phyloP scores from a whole-genome alignment of 2,888 invertebrate species.

The Muschampia plurimacula region DNA sequence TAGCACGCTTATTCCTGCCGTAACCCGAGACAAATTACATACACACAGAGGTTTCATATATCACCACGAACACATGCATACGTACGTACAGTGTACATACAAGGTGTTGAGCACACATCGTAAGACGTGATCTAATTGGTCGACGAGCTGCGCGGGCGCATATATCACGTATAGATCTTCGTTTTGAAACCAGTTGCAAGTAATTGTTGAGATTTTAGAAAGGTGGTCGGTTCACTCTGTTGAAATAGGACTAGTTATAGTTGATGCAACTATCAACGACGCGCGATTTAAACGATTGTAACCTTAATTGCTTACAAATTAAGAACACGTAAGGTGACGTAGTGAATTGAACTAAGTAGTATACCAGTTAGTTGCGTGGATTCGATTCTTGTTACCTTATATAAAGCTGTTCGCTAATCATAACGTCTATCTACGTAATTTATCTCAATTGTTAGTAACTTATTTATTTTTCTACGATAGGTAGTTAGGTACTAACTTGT shows the following conservation, averaged over 20 bases:
- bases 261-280: conserved; percentile 20
- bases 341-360: conserved; percentile 32
- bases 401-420: conserved; percentile 50
- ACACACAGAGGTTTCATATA: conserved; percentile 58
- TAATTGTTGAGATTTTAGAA: conserved; percentile 83
- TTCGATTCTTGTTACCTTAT: conserved; percentile 50
- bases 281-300: conserved; percentile 3
- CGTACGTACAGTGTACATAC: conserved; percentile 45
- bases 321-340: conserved; percentile 20
- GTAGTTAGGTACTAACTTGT: background rate
- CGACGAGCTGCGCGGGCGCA: conserved; percentile 62
- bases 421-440: conserved; percentile 39
- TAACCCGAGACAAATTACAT: conserved; percentile 59
- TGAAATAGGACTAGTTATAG: conserved; percentile 54
- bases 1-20: conserved; percentile 44
- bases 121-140: conserved; percentile 55
- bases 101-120: conserved; percentile 53
- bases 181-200: conserved; percentile 75
- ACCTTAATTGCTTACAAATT: background rate
- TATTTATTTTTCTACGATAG: conserved; percentile 11
- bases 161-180: conserved; percentile 60
- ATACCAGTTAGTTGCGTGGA: conserved; percentile 56
- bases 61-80: conserved; percentile 51
- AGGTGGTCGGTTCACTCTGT: conserved; percentile 69
- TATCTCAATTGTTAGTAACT: conserved; percentile 25